Percentiles rank a stretch among this genome's conserved stretches.
phyloP scores from a whole-genome alignment of 2,888 invertebrate genomes.

The Gastrophysa polygoni region DNA sequence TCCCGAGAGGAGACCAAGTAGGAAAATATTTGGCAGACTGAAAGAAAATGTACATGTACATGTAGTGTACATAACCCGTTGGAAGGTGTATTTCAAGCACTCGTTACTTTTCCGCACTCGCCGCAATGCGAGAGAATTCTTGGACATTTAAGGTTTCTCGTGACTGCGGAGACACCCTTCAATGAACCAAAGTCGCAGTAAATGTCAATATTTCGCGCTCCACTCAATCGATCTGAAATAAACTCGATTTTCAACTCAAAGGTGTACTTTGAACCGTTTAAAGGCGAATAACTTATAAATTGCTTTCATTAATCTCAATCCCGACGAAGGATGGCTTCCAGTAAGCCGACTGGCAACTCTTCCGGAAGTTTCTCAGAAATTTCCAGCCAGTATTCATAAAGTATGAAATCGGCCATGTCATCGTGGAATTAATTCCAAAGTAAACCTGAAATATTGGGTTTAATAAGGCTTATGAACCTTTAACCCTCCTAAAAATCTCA shows the following conservation, averaged over 20 bases:
- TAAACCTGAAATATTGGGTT: background rate
- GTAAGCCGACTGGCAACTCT: background rate
- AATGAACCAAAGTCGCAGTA: background rate
- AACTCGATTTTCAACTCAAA: conserved; percentile 15
- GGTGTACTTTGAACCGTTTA: conserved; percentile 13
- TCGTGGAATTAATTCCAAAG: background rate
- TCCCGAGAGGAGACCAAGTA: no score
- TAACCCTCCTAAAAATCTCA: no score
- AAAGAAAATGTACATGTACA: no score
- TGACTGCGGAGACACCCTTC: no score
- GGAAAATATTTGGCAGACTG: no score
- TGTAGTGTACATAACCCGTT: no score
- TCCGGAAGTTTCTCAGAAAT: background rate
- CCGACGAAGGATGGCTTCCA: background rate
- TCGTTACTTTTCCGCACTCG: no score
- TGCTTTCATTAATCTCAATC: conserved; percentile 14
- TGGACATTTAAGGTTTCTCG: no score
- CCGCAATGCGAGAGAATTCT: no score
- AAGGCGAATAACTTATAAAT: conserved; percentile 12
- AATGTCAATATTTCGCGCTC: background rate
- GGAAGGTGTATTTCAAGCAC: no score
- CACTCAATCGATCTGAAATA: background rate
- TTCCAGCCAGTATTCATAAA: background rate
- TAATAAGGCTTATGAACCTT: no score
- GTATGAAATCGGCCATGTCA: background rate